These are phyloP conservation scores for Botia kubotai DNA, from an alignment of 2,797 vertebrate species.

Conservation along the genomic window DNA sequence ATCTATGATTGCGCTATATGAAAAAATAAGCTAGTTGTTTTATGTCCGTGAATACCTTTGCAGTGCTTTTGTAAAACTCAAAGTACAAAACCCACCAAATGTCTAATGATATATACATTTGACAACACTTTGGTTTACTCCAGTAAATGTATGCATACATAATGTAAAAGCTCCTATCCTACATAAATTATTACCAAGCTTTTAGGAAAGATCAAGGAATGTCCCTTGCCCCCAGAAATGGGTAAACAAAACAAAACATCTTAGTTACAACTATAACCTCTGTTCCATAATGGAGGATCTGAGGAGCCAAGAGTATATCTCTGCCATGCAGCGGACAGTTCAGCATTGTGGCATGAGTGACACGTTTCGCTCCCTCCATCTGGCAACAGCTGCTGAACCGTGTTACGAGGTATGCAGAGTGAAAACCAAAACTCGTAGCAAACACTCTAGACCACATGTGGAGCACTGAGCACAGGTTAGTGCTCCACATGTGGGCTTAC, in stretches of 20 bases:
- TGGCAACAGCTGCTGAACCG: too few species aligned
- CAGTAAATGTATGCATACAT: neutral
- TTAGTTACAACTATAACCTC: too few species aligned
- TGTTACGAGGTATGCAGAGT: too few species aligned
- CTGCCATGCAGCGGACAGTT: too few species aligned
- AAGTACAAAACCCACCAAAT: neutral
- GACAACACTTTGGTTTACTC: conserved; percentile 6
- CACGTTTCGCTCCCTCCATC: too few species aligned
- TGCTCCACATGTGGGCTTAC: too few species aligned
- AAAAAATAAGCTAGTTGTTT: neutral
- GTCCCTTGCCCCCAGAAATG: neutral
- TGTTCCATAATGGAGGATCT: too few species aligned
- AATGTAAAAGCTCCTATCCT: neutral
- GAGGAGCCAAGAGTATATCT: too few species aligned
- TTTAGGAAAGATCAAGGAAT: neutral
- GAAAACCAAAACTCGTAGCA: too few species aligned
- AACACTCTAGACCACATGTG: too few species aligned
- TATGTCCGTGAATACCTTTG: neutral
- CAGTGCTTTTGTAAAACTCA: neutral
- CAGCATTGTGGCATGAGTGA: too few species aligned
- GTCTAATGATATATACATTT: neutral
- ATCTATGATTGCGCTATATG: neutral
- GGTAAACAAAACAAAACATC: neutral
- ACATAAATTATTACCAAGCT: neutral
- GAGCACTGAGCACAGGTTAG: too few species aligned